These are phyloP conservation scores for Acrocephalus arundinaceus DNA, from an alignment of 2,113 vertebrate species.

Conservation along the genomic window DNA sequence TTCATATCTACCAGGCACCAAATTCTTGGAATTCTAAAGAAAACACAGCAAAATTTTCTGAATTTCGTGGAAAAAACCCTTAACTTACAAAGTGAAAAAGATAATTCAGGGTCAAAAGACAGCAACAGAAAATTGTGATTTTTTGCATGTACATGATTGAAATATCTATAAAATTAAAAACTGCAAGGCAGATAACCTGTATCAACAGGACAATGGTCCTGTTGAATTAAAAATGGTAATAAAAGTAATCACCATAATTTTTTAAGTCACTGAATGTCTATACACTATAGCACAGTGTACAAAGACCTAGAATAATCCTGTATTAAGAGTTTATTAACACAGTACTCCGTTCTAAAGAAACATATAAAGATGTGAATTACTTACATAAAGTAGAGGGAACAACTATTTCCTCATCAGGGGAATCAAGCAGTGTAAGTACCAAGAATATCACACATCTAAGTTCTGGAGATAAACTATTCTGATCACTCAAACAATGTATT, in stretches of 20 bases:
- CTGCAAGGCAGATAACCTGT: not conserved
- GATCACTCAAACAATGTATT: not conserved
- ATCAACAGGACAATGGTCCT: not conserved
- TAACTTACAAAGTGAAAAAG: not conserved
- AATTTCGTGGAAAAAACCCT: fast-evolving
- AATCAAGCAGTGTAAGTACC: not conserved
- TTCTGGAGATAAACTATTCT: not conserved
- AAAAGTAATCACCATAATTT: not conserved
- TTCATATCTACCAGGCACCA: not conserved
- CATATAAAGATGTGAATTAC: not conserved
- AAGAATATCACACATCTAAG: not conserved
- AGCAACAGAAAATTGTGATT: not conserved
- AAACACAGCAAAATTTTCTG: not conserved
- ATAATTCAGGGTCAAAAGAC: not conserved
- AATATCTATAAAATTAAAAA: not conserved
- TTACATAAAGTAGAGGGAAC: not conserved
- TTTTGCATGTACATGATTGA: not conserved
- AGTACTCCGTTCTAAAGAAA: not conserved
- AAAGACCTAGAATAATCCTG: not conserved
- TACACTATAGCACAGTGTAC: not conserved
- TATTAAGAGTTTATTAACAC: not conserved
- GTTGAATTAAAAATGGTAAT: not conserved
- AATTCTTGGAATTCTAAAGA: not conserved
- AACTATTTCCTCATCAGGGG: not conserved
- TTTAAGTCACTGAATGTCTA: not conserved